A percentile compares a stretch with the other conserved stretches of the same genome.
Evolutionary conservation across 2,797 vertebrate species (phyloP).

Genomic region (Telmatherina bonti): DNA sequence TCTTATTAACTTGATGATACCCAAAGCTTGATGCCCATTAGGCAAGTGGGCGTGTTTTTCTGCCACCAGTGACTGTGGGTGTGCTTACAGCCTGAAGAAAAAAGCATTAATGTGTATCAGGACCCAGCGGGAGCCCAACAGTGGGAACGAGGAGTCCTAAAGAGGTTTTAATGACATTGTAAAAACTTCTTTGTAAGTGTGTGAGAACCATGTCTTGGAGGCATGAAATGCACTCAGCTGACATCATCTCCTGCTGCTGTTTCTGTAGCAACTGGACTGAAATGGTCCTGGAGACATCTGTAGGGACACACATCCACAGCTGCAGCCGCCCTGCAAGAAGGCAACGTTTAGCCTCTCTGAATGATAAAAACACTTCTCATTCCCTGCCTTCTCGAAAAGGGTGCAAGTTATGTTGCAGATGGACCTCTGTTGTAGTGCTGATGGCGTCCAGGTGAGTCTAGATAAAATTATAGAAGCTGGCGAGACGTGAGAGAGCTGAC

Average conservation of each 20-base stretch:
- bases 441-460: too few relatives aligned
- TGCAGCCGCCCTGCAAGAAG: too few relatives aligned
- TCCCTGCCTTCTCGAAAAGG: too few relatives aligned
- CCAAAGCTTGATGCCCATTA: not conserved
- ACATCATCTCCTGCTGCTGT: too few relatives aligned
- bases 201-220: constrained; percentile 32
- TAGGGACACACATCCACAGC: too few relatives aligned
- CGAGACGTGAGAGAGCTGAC: too few relatives aligned
- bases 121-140: constrained; percentile 44
- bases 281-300: constrained; percentile 11
- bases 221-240: constrained; percentile 7
- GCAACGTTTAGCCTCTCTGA: too few relatives aligned
- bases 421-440: too few relatives aligned
- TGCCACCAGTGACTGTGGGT: constrained; percentile 55
- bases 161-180: constrained; percentile 80
- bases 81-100: constrained; percentile 58
- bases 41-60: not conserved
- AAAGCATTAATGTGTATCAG: constrained; percentile 74
- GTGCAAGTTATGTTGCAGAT: too few relatives aligned
- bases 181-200: constrained; percentile 44
- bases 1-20: not conserved
- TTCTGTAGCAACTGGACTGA: not conserved
- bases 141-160: constrained; percentile 51
- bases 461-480: too few relatives aligned
- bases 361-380: too few relatives aligned